phyloP scores from a whole-genome alignment of 23 tunicate genomes.

The Ascidia mentula region DNA sequence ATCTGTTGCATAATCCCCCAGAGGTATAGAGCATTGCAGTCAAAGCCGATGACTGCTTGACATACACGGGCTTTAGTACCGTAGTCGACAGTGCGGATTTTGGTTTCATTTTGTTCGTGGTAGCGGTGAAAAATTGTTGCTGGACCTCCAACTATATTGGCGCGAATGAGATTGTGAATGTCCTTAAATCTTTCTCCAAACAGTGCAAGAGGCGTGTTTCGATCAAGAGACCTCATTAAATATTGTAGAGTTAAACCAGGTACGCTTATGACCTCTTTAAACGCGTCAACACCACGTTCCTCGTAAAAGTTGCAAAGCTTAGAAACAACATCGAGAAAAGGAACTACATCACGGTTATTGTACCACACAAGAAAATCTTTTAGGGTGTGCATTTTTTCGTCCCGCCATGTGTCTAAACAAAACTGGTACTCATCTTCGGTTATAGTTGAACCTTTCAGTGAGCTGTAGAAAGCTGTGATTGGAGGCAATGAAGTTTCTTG shows the following conservation, averaged over 20 bases:
- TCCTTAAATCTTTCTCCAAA: background rate
- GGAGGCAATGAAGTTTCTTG: background rate
- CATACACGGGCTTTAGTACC: background rate
- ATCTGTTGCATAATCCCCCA: background rate
- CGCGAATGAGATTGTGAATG: background rate
- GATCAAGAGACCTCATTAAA: background rate
- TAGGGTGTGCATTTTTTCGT: background rate
- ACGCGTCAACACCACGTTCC: background rate
- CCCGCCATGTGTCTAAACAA: background rate
- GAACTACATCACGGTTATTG: background rate
- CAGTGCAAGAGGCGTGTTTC: background rate
- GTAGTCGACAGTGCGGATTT: background rate
- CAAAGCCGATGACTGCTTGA: background rate
- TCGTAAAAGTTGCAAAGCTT: background rate
- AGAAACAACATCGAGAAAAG: background rate
- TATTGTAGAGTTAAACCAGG: background rate
- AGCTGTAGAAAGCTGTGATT: background rate
- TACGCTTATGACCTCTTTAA: background rate
- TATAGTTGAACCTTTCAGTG: background rate
- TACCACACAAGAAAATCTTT: background rate
- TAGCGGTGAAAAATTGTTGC: background rate
- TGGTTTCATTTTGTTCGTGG: no score
- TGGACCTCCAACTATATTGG: background rate
- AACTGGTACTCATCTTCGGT: background rate
- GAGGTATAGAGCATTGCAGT: background rate